Evolutionary conservation across 2,888 invertebrate genomes (phyloP), one percentile per base, ranked within the genome.

Genomic region (Epirrhoe tristata): DNA sequence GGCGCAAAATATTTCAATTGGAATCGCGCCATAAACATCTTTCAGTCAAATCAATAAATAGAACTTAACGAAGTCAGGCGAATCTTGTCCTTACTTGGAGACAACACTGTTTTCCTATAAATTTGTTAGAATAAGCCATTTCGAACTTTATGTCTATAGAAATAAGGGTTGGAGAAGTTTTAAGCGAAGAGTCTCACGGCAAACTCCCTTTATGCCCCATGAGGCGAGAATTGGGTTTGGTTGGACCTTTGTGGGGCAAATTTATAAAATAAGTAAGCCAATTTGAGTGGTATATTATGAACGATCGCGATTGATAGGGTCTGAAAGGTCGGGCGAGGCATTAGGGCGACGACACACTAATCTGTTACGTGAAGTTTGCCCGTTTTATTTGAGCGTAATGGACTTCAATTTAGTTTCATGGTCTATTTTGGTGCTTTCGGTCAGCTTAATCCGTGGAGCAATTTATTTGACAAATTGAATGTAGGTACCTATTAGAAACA

Each of bases 261-360:
- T 74, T 73, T 74, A 74, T 73, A 74, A 74, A 74, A 74, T 74
- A 73, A 68, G 70, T 73, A 73, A 73, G 71, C 70, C 74, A 73
- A 74, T 74, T 74, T 71, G 64, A 71, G 73, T 70, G 67, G 70
- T 72, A 70, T 73, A 70, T 67, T 58, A 58, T 61, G 67, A 64
- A 58, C 66, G 69, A 67, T 65, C 58, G 67, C 71, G 68, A 74
- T 71, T 71, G 70, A 74, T 73, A 73, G 64, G 63, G 74, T 66
- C 50, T 50, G 58, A 58, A 16, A 55, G 67, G 68, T 55, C 63
- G 64, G 53, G 50, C 46, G 61, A 51, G 58, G 39, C 46, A 53
- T 58, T 50, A 48, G 55, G 46, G 52, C 46, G 17, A 46, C 31
- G 55, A 17, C 24, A 55, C 52, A 58, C 55, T 59, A 50, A 63